A percentile compares a stretch with the other conserved stretches of the same genome.
phyloP scores from a whole-genome alignment of 2,113 vertebrate genomes.

The Geothlypis trichas region DNA sequence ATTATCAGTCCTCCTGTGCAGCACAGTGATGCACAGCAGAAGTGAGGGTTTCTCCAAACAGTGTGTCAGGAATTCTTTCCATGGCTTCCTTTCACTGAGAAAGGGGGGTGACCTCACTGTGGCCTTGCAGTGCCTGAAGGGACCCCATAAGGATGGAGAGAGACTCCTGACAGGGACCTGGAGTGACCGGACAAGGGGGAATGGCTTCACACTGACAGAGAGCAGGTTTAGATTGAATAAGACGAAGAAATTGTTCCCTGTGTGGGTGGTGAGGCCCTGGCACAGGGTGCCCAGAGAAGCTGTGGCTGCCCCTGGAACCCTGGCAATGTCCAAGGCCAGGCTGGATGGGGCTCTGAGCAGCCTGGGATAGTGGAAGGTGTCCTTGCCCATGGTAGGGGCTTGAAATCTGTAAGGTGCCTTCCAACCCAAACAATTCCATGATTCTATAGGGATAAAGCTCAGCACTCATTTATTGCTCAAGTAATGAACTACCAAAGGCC shows the following conservation, averaged over 20 bases:
- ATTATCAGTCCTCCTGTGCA: background rate
- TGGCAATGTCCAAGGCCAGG: background rate
- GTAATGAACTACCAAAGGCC: background rate
- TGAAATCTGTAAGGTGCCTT: background rate
- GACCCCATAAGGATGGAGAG: background rate
- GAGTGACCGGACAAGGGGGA: background rate
- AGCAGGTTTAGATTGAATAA: rapidly evolving
- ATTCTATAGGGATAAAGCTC: background rate
- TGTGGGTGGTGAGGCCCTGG: background rate
- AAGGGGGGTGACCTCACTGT: background rate
- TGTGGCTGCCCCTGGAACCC: background rate
- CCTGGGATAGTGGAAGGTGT: rapidly evolving
- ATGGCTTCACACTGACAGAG: background rate
- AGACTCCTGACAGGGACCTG: background rate
- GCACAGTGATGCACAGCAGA: background rate
- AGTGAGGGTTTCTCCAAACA: background rate
- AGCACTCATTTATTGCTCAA: background rate
- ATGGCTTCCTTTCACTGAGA: background rate
- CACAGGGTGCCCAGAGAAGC: rapidly evolving
- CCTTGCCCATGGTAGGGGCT: background rate
- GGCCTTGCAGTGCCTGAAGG: rapidly evolving
- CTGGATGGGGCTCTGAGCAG: background rate
- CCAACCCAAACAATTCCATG: background rate
- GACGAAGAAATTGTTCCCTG: background rate
- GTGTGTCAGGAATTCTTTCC: background rate